Conservation (phyloP, 1,140 invertebrate genomes). For the Drosophila takahashii region DNA sequence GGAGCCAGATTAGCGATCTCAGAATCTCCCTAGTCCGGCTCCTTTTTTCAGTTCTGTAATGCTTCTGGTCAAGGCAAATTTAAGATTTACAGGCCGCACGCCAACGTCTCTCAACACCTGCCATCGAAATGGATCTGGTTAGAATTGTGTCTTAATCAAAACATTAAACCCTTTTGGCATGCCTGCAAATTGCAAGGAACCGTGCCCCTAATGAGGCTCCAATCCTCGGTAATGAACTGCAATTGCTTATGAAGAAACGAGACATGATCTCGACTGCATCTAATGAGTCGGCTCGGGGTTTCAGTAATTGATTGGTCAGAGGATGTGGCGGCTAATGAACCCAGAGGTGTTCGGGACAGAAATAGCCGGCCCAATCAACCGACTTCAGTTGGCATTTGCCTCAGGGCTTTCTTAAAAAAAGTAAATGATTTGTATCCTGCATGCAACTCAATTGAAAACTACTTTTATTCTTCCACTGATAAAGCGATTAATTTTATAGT, state of each 20-base stretch:
- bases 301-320: conserved; percentile 52
- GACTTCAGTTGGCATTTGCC: background rate
- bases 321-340: conserved; percentile 29
- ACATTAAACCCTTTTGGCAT: conserved; percentile 78
- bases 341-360: conserved; percentile 15
- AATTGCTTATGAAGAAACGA: conserved; percentile 58
- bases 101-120: conserved; percentile 54
- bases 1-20: conserved; percentile 33
- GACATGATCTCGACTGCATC: conserved; percentile 38
- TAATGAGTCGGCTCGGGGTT: conserved; percentile 47
- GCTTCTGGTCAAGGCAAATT: conserved; percentile 69
- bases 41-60: conserved; percentile 3
- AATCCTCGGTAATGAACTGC: conserved; percentile 44
- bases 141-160: conserved; percentile 69
- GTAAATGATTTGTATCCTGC: conserved; percentile 5
- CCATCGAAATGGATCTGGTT: conserved; percentile 31
- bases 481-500: background rate
- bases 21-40: conserved; percentile 6
- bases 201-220: conserved; percentile 43
- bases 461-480: background rate
- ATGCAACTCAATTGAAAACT: conserved; percentile 4
- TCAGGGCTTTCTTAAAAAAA: background rate
- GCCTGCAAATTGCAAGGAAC: conserved; percentile 40
- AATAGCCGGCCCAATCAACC: conserved; percentile 6
- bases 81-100: conserved; percentile 57